Evolutionary conservation across 2,113 vertebrate genomes (phyloP).

Genomic region (Nesoenas mayeri): DNA sequence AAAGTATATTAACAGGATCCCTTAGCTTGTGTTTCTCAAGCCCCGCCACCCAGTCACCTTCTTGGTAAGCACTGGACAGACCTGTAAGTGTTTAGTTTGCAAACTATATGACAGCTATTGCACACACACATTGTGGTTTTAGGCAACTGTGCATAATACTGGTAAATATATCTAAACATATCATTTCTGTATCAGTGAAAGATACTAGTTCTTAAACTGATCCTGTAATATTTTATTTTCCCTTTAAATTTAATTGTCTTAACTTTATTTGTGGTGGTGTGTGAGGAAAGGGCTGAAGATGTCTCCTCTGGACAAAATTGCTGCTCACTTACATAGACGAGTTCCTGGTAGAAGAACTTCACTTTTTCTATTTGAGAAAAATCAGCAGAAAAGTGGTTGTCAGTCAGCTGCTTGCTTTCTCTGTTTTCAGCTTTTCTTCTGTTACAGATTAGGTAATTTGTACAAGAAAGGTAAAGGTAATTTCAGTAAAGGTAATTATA

Average conservation of each 20-base stretch:
- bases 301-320: not conserved
- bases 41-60: not conserved
- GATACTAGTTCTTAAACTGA: not conserved
- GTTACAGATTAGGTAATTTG: not conserved
- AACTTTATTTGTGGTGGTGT: not conserved
- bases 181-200: not conserved
- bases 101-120: not conserved
- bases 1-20: not conserved
- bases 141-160: fast-evolving
- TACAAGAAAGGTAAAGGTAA: not conserved
- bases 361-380: not conserved
- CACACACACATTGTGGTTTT: not conserved
- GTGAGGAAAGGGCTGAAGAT: fast-evolving
- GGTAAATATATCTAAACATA: not conserved
- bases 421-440: not conserved
- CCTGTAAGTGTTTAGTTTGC: not conserved
- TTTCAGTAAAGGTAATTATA: not conserved
- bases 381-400: not conserved
- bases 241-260: not conserved
- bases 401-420: not conserved
- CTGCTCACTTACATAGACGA: not conserved
- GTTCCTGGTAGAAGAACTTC: not conserved
- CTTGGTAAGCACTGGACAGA: not conserved
- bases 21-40: not conserved
- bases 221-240: not conserved